phyloP scores from a whole-genome alignment of 2,797 vertebrate species.

The Sylvilagus floridanus region DNA sequence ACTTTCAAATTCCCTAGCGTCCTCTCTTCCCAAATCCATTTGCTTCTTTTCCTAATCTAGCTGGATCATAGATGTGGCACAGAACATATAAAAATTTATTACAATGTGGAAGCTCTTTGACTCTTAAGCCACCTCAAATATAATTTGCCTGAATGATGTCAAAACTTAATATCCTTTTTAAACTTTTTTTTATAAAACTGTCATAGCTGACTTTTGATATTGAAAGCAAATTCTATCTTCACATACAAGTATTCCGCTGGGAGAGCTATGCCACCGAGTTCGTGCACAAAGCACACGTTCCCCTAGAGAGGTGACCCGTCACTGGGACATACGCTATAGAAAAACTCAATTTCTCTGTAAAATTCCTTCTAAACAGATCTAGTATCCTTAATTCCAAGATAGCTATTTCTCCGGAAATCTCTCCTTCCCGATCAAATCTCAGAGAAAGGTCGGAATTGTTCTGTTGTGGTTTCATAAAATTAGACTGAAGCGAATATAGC shows the following conservation, averaged over 20 bases:
- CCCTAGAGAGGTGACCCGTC: slow-evolving; percentile 67
- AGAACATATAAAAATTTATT: slow-evolving; percentile 83
- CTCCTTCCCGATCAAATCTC: slow-evolving; percentile 64
- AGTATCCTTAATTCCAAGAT: slow-evolving; percentile 73
- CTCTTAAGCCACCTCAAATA: slow-evolving; percentile 81
- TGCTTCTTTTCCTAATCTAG: slow-evolving; percentile 78
- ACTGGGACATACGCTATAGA: slow-evolving; percentile 36
- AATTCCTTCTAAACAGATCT: slow-evolving; percentile 73
- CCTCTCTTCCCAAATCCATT: slow-evolving; percentile 74
- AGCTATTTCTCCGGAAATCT: slow-evolving; percentile 70
- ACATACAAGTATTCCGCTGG: slow-evolving; percentile 77
- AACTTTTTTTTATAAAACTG: slow-evolving; percentile 71
- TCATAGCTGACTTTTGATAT: slow-evolving; percentile 81
- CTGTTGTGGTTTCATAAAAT: slow-evolving; percentile 57
- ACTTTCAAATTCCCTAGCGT: slow-evolving; percentile 71
- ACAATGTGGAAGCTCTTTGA: slow-evolving; percentile 81
- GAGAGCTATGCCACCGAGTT: slow-evolving; percentile 79
- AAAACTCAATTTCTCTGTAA: slow-evolving; percentile 73
- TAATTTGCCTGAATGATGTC: slow-evolving; percentile 79
- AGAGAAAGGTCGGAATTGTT: slow-evolving; percentile 64
- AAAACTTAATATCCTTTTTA: slow-evolving; percentile 81
- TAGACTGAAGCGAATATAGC: slow-evolving; percentile 65
- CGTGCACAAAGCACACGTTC: slow-evolving; percentile 69
- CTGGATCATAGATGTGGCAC: slow-evolving; percentile 72
- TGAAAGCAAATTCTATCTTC: slow-evolving; percentile 79